These are phyloP conservation scores for Stichodactyla mertensii DNA, from an alignment of 64 coral and sea anemone genomes.

Conservation along the genomic window DNA sequence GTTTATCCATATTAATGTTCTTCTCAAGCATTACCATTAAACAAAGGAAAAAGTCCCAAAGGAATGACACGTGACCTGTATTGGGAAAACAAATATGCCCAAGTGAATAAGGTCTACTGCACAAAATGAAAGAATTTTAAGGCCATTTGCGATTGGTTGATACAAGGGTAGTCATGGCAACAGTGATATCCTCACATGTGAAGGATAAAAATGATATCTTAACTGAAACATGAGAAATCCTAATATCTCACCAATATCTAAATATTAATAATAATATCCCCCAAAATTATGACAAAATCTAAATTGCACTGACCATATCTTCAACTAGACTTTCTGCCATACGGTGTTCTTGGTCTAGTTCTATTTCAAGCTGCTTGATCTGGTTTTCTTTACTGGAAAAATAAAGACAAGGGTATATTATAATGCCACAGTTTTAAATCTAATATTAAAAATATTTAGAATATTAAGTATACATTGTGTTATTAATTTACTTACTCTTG, in stretches of 20 bases:
- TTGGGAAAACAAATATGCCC: too few relatives aligned
- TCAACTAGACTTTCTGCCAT: slow-evolving; percentile 98
- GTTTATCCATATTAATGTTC: too few relatives aligned
- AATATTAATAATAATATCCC: not conserved
- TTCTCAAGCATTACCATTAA: too few relatives aligned
- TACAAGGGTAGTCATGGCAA: too few relatives aligned
- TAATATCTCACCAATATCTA: not conserved
- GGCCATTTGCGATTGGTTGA: too few relatives aligned
- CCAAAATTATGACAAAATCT: not conserved
- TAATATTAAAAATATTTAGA: not conserved
- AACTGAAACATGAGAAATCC: too few relatives aligned
- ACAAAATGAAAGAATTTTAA: not conserved
- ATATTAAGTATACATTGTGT: not conserved
- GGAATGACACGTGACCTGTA: too few relatives aligned
- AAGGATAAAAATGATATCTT: too few relatives aligned
- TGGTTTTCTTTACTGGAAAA: slow-evolving; percentile 79
- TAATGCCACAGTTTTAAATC: not conserved
- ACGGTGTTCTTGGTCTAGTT: slow-evolving; percentile 92
- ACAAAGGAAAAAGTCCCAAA: too few relatives aligned
- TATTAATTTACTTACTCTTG: slow-evolving; percentile 70
- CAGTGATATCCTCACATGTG: too few relatives aligned
- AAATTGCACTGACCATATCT: slow-evolving; percentile 66
- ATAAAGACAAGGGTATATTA: not conserved
- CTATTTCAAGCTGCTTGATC: slow-evolving; percentile 83
- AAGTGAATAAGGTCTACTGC: too few relatives aligned